Evolutionary conservation across 2,888 invertebrate species (phyloP).

Genomic region (Molanna angustata): DNA sequence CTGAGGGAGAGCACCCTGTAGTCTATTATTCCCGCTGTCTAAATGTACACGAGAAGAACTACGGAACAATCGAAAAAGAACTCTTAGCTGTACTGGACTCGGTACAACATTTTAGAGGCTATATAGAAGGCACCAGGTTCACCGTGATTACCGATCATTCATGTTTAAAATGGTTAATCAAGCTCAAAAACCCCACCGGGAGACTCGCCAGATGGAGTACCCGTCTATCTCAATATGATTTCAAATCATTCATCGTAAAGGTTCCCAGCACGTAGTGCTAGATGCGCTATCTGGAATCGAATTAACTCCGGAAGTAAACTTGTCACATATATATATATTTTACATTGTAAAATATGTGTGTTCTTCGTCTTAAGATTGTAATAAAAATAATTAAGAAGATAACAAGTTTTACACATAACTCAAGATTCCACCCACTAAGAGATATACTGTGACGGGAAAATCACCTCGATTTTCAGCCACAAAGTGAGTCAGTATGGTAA

Average conservation of each 20-base stretch:
- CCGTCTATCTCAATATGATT: not conserved
- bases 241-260: not conserved
- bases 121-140: not conserved
- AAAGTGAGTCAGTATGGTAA: too few species aligned
- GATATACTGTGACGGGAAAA: too few species aligned
- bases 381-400: too few species aligned
- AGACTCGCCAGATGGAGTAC: too few species aligned
- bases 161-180: too few species aligned
- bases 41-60: not conserved
- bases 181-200: too few species aligned
- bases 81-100: not conserved
- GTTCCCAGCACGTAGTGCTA: not conserved
- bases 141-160: not conserved
- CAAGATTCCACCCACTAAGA: too few species aligned
- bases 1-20: slow-evolving; percentile 4
- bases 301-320: not conserved
- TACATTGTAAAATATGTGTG: too few species aligned
- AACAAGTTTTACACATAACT: too few species aligned
- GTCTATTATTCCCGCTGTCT: not conserved
- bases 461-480: too few species aligned
- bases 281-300: not conserved
- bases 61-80: not conserved
- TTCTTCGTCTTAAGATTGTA: too few species aligned
- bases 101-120: not conserved
- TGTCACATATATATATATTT: too few species aligned